Evolutionary conservation across 64 coral and sea anemone species (phyloP), one percentile per base, ranked within the genome.

Genomic region (Anthopleura sola): DNA sequence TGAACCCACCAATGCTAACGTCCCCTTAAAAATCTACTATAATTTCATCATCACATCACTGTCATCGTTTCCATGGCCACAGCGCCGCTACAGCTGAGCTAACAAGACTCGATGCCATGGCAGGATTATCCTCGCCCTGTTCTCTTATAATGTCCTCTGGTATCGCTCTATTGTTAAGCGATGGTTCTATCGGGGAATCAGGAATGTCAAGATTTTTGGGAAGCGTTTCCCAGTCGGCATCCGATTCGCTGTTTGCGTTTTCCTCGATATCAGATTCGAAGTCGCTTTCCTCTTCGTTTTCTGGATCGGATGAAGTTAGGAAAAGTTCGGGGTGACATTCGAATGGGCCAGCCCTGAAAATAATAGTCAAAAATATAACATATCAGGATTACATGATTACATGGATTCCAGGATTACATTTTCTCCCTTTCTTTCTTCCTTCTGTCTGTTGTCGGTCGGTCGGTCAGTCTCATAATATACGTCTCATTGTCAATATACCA

Each of bases 221-320:
- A 84, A 96, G 87, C n/a, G 87, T 96, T 92, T 96, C 94, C 94
- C 94, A 96, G 28, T 96, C 94, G 31, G 90, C 78, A 55, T 96
- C 94, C 39, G 94, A 92, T 75, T 96, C 94, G 51, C 94, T 96
- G 84, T 92, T 87, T 4, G 55, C 75, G 12, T 66, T 75, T 66
- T 91, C 86, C 68, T 92, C 91, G 80, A 79, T 78, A 31, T 80
- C 54, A 66, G 91, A 88, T 12, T 37, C 78, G n/a, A 88, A 85
- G 56, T 90, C 88, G 24, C 88, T 82, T 60, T 55, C 18, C 39
- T 92, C 83, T 68, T 76, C 68, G 24, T 90, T 78, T n/a, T 78
- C 83, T 31, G 44, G 86, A 37, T 82, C 86, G 54, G 82, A 51
- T 77, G 83, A 89, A 87, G 88, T 89, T 53, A 89, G 78, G 89